Evolutionary conservation across 2,113 vertebrate genomes (phyloP), one percentile per base, ranked within the genome.

Genomic region (Prochilodus magdalenae): DNA sequence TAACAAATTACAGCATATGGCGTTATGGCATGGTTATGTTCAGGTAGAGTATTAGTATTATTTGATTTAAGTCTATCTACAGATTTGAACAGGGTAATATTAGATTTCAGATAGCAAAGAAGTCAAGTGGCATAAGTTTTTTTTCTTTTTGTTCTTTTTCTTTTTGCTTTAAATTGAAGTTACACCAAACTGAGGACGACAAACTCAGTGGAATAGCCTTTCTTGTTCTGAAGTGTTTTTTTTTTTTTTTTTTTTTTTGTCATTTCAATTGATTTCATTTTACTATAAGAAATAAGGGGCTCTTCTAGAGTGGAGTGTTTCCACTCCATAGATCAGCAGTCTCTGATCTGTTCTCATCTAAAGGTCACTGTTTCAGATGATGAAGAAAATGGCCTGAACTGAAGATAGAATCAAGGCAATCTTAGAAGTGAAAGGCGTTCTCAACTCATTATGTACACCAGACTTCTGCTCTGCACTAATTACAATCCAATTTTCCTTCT

Each of bases 401-500:
- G 33, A 75, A 67, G 59, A 40, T 62, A 70, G 10, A 80, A 69
- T 79, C 63, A 7, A 70, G 10, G 66, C 20, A 75, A 59, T 14
- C 26, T 55, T 33, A 18, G 66, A 57, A 55, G 22, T 65, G 59
- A 65, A 75, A 67, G 11, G 22, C 15, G 18, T 22, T 15, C 51
- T 57, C 20, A 49, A 47, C 66, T 76, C 51, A 69, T 75, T 81
- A 81, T 76, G n/a, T 70, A 76, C 59, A 72, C 57, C 29, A 55
- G 71, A 66, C 55, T 73, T 73, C n/a, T 71, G 30, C 70, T 77
- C 73, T 16, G 36, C 60, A 69, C 69, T 78, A 81, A 85, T 77
- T 85, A 73, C 69, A 77, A 76, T 71, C 71, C 55, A 77, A 47
- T 81, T 40, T 81, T 78, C 22, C 55, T 47, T 73, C 36, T 33